phyloP scores from a whole-genome alignment of 2,888 invertebrate species.

The Pammene fasciana region DNA sequence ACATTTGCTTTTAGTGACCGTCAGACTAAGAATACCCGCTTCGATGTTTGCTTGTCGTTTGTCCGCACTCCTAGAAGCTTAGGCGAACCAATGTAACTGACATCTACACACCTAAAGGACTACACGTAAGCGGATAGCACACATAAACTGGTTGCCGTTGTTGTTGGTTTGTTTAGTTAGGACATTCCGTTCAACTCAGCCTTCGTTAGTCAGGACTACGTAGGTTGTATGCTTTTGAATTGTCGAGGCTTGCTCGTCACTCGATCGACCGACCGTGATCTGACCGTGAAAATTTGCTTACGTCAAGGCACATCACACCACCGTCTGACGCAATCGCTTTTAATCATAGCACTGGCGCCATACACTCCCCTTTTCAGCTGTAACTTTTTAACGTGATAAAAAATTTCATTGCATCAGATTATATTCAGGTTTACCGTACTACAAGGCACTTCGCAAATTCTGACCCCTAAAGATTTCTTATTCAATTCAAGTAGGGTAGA shows the following conservation, averaged over 20 bases:
- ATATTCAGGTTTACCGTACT: neutral
- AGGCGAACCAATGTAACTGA: neutral
- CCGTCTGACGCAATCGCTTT: conserved; percentile 32
- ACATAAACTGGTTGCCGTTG: neutral
- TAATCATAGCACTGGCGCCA: conserved; percentile 31
- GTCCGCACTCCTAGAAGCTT: neutral
- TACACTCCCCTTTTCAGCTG: conserved; percentile 27
- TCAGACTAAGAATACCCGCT: conserved; percentile 29
- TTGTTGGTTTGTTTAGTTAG: conserved; percentile 37
- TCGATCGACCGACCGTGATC: conserved; percentile 43
- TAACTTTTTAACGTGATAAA: too few relatives aligned
- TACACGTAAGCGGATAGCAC: neutral
- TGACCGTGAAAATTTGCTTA: conserved; percentile 45
- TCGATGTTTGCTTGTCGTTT: conserved; percentile 20
- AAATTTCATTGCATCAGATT: too few relatives aligned
- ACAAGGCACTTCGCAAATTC: neutral
- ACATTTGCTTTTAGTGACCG: conserved; percentile 17
- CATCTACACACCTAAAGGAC: neutral
- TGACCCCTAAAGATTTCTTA: too few relatives aligned
- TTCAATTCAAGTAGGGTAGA: too few relatives aligned
- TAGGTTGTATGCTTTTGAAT: conserved; percentile 41
- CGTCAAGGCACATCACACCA: conserved; percentile 46
- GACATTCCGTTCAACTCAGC: conserved; percentile 28
- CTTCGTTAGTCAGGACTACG: conserved; percentile 28
- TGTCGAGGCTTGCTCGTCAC: conserved; percentile 30